Evolutionary conservation across 1,140 invertebrate species (phyloP).

Genomic region (Lutraria rhynchaena): DNA sequence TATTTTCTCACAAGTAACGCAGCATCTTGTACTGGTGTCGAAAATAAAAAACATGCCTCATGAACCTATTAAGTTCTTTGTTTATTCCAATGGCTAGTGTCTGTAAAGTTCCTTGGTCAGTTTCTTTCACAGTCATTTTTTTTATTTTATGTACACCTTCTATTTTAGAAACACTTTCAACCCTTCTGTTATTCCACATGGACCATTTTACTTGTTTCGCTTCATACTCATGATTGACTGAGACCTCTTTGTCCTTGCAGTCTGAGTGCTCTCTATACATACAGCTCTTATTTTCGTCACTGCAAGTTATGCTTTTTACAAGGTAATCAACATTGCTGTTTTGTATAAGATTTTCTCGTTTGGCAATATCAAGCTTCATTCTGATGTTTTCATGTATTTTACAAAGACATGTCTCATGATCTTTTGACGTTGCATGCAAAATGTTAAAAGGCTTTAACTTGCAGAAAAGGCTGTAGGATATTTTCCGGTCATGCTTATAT

Average conservation of each 20-base stretch:
- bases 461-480: background rate
- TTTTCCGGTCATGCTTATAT: background rate
- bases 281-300: background rate
- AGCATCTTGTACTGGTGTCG: too few species aligned
- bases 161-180: too few species aligned
- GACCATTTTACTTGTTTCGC: too few species aligned
- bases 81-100: too few species aligned
- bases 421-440: background rate
- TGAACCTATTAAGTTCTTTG: too few species aligned
- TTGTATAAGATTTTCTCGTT: background rate
- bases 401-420: background rate
- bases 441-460: constrained; percentile 4
- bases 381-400: background rate
- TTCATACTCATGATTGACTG: background rate
- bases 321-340: background rate
- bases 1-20: too few species aligned
- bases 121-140: too few species aligned
- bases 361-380: background rate
- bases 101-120: too few species aligned
- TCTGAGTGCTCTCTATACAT: background rate
- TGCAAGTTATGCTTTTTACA: constrained; percentile 1
- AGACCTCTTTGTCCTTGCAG: background rate
- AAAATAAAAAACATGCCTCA: too few species aligned
- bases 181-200: too few species aligned
- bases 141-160: too few species aligned